Base-by-base conservation (phyloP, 2,113 vertebrate species). In the Lates calcarifer region DNA sequence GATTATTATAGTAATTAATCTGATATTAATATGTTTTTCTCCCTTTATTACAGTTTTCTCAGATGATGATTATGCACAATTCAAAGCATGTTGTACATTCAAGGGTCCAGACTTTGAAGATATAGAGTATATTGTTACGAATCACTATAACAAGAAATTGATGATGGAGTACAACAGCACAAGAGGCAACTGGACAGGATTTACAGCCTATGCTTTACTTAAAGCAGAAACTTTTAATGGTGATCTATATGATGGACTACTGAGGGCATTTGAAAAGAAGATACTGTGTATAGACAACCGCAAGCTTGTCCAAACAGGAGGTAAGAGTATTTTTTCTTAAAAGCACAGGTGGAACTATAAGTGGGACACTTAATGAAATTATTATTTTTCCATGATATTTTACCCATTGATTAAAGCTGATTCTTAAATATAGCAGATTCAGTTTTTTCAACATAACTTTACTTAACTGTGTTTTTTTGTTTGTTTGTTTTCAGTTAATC, bases 141-240 rank as follows among this genome's bases (percentile, higher is more conserved):
- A 1, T 10, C 0, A 0, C 24, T 73, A 65, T 28, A 89, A 89
- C 41, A 37, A 74, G 12, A 39, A 77, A 4, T 31, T 63, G 17
- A 14, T 77, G 39, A 4, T 41, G 29, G 10, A 77, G 74, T 90
- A 55, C 63, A 90, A 88, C 53, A 84, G 83, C 67, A 88, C 81
- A 57, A 78, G 43, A 55, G 71, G 75, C 26, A 77, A 82, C 49
- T 82, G 64, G 65, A 84, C 14, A 3, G 85, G 77, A 35, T 80
- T 77, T 11, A 87, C 88, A 53, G 0, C 6, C 0, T 39, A n/a
- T n/a, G n/a, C n/a, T n/a, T n/a, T n/a, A n/a, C n/a, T n/a, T n/a
- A n/a, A n/a, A n/a, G n/a, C n/a, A n/a, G n/a, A n/a, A n/a, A n/a
- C n/a, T n/a, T n/a, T n/a, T n/a, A n/a, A n/a, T n/a, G n/a, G n/a